These are phyloP conservation scores for Anoura caudifer DNA, from an alignment of 2,113 vertebrate genomes.

Conservation along the genomic window DNA sequence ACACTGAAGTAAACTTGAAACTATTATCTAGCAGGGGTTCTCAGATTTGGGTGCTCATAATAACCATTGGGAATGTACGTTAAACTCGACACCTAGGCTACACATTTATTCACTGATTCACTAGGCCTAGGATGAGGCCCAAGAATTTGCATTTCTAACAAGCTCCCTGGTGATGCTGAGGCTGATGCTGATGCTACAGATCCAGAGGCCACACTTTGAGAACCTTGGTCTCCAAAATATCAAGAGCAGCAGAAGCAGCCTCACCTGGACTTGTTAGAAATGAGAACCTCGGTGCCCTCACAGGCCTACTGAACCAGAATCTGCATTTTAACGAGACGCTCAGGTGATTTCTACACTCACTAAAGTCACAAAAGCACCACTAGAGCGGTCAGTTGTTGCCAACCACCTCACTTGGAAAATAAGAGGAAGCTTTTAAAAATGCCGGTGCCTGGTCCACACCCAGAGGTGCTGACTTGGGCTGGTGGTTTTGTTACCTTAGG, in stretches of 20 bases:
- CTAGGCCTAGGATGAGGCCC: not conserved
- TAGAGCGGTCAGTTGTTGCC: not conserved
- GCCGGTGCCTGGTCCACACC: not conserved
- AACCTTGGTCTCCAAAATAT: not conserved
- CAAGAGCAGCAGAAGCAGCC: not conserved
- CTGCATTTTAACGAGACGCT: not conserved
- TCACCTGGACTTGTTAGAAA: not conserved
- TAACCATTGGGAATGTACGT: not conserved
- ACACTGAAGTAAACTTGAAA: not conserved
- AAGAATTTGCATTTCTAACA: not conserved
- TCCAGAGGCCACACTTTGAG: not conserved
- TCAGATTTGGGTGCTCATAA: not conserved
- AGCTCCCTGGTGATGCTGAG: not conserved
- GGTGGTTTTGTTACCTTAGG: not conserved
- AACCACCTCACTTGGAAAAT: not conserved
- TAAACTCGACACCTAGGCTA: not conserved
- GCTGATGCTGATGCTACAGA: accelerated
- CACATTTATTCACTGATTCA: not conserved
- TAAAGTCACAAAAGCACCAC: not conserved
- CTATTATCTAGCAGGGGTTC: not conserved
- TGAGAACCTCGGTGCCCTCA: not conserved
- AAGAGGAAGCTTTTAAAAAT: not conserved
- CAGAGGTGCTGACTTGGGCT: not conserved
- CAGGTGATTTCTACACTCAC: not conserved
- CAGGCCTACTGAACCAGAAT: not conserved